Conservation (phyloP, 2,113 vertebrate species). For the Tonatia bakeri region DNA sequence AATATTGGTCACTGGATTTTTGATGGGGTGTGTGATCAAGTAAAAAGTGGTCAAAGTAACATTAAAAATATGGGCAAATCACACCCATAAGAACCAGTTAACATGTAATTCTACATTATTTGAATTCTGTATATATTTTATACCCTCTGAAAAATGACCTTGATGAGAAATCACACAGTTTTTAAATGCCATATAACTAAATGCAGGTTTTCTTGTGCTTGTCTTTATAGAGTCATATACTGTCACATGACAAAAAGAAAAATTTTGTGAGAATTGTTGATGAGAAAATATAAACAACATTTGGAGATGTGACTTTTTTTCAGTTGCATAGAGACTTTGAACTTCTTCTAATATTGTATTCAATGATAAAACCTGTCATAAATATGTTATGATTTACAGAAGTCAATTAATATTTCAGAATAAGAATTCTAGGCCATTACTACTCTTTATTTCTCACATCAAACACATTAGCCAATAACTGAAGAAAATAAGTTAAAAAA, state of each 20-base stretch:
- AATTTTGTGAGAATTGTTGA: not conserved
- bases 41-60: not conserved
- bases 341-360: not conserved
- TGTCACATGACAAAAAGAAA: not conserved
- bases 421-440: not conserved
- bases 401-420: not conserved
- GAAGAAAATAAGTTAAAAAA: not conserved
- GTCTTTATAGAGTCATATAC: not conserved
- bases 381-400: constrained; percentile 10
- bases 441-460: not conserved
- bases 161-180: not conserved
- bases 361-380: not conserved
- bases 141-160: not conserved
- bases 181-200: constrained; percentile 3
- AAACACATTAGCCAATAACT: not conserved
- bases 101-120: not conserved
- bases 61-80: not conserved
- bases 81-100: not conserved
- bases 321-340: not conserved
- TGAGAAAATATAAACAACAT: not conserved
- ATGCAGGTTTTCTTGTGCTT: not conserved
- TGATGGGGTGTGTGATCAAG: not conserved
- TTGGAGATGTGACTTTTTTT: not conserved
- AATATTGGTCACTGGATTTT: not conserved
- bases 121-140: not conserved